Evolutionary conservation across 2,888 invertebrate species (phyloP).

Genomic region (Hypercompe scribonia): DNA sequence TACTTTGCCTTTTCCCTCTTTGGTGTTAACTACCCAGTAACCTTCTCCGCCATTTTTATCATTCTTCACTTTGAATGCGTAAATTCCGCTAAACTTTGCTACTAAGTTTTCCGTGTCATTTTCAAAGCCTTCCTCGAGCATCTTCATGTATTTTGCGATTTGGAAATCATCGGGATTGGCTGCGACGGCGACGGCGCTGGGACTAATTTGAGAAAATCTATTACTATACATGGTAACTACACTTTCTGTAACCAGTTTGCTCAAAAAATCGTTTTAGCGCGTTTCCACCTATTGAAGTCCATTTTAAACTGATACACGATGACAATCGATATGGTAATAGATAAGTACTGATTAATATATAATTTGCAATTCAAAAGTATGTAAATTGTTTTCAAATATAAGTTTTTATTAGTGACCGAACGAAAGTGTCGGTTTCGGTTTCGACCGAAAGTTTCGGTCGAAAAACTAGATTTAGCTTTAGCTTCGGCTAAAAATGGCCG

Average conservation of each 20-base stretch:
- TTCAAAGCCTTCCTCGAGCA: slow-evolving; percentile 93
- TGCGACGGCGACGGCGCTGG: slow-evolving; percentile 75
- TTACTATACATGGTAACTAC: slow-evolving; percentile 96
- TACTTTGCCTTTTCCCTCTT: slow-evolving; percentile 94
- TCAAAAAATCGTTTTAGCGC: slow-evolving; percentile 96
- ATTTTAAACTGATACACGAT: neutral
- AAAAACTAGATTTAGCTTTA: too few species aligned
- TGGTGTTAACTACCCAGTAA: slow-evolving; percentile 97
- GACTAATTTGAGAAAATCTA: slow-evolving; percentile 89
- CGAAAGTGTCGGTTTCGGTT: too few species aligned
- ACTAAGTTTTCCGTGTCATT: slow-evolving; percentile 93
- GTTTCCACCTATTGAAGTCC: slow-evolving; percentile 83
- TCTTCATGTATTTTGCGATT: slow-evolving; percentile 92
- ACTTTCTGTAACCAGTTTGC: slow-evolving; percentile 98
- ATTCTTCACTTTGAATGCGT: slow-evolving; percentile 95
- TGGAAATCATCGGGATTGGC: slow-evolving; percentile 90
- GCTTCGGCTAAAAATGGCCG: too few species aligned
- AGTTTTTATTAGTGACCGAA: too few species aligned
- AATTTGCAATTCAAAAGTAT: neutral
- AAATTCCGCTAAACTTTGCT: slow-evolving; percentile 94
- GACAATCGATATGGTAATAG: neutral
- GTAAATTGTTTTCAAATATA: neutral
- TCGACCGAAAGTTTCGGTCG: too few species aligned
- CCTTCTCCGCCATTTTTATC: slow-evolving; percentile 93
- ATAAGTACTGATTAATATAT: neutral